A percentile compares a stretch with the other conserved stretches of the same genome.
phyloP scores from a whole-genome alignment of 2,888 invertebrate species.

The Cinara cedri region DNA sequence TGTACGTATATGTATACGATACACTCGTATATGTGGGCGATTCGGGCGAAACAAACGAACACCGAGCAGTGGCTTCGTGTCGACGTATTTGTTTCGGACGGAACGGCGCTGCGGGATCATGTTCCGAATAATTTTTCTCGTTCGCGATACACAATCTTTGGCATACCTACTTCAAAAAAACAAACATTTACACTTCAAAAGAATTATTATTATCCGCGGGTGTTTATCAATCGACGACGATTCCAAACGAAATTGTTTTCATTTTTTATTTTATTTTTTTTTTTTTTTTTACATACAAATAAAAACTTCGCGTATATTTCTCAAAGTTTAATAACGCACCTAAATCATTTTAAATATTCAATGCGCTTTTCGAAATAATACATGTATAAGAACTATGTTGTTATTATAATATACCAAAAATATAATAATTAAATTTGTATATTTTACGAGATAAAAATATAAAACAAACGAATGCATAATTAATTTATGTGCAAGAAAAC shows the following conservation, averaged over 20 bases:
- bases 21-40: too few relatives aligned
- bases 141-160: not conserved
- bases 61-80: too few relatives aligned
- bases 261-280: not conserved
- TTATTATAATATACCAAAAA: too few relatives aligned
- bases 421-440: slow-evolving; percentile 18
- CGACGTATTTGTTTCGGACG: not conserved
- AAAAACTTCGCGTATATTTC: slow-evolving; percentile 1
- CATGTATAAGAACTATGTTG: not conserved
- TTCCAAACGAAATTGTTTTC: slow-evolving; percentile 6
- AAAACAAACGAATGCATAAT: slow-evolving; percentile 17
- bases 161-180: not conserved
- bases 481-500: slow-evolving; percentile 17
- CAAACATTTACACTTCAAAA: slow-evolving; percentile 19
- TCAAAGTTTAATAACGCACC: not conserved
- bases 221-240: not conserved
- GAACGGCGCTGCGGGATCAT: too few relatives aligned
- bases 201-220: slow-evolving; percentile 5
- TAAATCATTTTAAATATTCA: not conserved
- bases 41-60: too few relatives aligned
- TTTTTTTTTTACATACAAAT: not conserved
- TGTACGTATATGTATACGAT: too few relatives aligned
- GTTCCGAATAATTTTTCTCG: not conserved
- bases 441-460: not conserved
- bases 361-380: not conserved